Conservation (phyloP, 1,140 invertebrate species). For the Thaumetopoea pityocampa region DNA sequence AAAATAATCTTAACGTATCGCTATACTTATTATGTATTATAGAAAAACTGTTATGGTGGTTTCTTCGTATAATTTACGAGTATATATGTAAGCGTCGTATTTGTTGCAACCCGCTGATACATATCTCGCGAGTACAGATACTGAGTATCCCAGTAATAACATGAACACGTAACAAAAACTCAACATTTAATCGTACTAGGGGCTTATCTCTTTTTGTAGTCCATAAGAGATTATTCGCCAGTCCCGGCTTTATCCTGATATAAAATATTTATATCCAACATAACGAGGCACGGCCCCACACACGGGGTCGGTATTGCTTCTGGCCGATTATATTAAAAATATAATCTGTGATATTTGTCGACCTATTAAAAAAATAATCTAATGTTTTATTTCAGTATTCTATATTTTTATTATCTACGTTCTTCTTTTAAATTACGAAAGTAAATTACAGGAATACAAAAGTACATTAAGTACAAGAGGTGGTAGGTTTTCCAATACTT, state of each 20-base stretch:
- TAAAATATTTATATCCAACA: slow-evolving; percentile 41
- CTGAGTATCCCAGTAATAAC: slow-evolving; percentile 10
- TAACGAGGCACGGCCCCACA: slow-evolving; percentile 25
- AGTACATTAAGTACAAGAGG: no score
- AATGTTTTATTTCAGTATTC: neutral
- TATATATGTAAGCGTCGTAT: no score
- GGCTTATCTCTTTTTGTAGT: slow-evolving; percentile 39
- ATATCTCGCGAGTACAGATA: neutral
- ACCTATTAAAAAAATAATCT: neutral
- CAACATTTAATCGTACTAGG: slow-evolving; percentile 34
- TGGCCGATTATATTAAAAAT: slow-evolving; percentile 15
- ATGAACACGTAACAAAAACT: slow-evolving; percentile 24
- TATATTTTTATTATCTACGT: neutral
- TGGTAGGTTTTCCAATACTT: no score
- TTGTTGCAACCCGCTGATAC: slow-evolving; percentile 4
- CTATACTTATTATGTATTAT: no score
- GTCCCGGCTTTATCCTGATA: slow-evolving; percentile 29
- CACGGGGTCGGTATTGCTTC: neutral
- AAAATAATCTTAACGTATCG: no score
- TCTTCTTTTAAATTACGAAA: neutral
- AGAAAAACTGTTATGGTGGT: no score
- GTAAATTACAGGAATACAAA: no score
- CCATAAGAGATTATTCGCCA: slow-evolving; percentile 28
- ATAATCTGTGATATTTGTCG: slow-evolving; percentile 4
- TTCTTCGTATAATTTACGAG: no score